Conservation (phyloP, 2,113 vertebrate genomes). For the Xiphophorus hellerii region DNA sequence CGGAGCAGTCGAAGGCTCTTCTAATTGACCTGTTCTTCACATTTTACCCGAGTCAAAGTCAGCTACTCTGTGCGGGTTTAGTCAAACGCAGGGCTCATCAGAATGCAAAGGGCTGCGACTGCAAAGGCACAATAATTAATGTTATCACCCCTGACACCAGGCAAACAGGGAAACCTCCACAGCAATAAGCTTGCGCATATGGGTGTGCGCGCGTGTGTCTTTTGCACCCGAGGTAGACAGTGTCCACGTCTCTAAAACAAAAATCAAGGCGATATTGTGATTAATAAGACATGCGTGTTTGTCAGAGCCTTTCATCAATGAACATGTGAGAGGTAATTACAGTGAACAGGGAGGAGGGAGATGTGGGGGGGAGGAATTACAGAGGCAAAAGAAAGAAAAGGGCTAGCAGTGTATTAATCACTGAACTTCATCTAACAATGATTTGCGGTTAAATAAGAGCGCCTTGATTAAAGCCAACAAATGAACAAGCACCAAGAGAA, state of each 20-base stretch:
- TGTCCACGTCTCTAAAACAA: constrained; percentile 30
- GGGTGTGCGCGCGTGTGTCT: not conserved
- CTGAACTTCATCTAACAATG: constrained; percentile 12
- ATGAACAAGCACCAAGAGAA: constrained; percentile 20
- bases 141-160: constrained; percentile 52
- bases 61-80: constrained; percentile 14
- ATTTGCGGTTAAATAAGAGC: constrained; percentile 25
- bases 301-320: constrained; percentile 41
- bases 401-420: constrained; percentile 47
- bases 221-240: not conserved
- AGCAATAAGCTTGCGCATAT: constrained; percentile 4
- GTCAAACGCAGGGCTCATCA: constrained; percentile 69
- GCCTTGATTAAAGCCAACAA: constrained; percentile 43
- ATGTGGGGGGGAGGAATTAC: constrained; percentile 6
- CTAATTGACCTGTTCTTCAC: constrained; percentile 76
- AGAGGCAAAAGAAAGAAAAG: constrained; percentile 11
- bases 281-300: constrained; percentile 58
- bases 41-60: constrained; percentile 46
- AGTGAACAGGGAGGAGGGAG: constrained; percentile 16
- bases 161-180: constrained; percentile 40
- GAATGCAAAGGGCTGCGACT: constrained; percentile 47
- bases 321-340: constrained; percentile 50
- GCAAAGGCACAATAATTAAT: constrained; percentile 66
- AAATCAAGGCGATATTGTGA: constrained; percentile 42
- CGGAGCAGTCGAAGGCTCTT: constrained; percentile 69